Base-by-base conservation (phyloP, 2,797 vertebrate genomes). In the Tenualosa thibaudeaui region DNA sequence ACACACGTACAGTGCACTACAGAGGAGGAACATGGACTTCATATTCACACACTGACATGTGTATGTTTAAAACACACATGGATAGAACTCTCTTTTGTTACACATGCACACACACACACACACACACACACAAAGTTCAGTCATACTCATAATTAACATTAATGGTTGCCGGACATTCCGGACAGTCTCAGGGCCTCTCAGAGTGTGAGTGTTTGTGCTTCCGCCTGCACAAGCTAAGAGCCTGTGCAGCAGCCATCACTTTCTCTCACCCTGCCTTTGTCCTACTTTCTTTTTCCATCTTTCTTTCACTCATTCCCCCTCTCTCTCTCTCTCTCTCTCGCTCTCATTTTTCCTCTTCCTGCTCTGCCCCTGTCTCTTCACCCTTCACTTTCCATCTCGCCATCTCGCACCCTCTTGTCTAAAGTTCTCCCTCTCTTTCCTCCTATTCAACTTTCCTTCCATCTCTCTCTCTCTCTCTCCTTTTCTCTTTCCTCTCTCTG, bases 341-440 rank as follows among this genome's bases (percentile, higher is more conserved):
- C 24, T 31, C 26, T 31, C 3, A 24, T 13, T n/a, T n/a, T 3
- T 10, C 58, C 58, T 62, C 58, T 62, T 22, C 17, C n/a, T 9
- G 9, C 5, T 24, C n/a, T 9, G 2, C 5, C 58, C 17, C 8
- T 19, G 6, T 24, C 22, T 62, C 9, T 19, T 19, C 9, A 31
- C 31, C 31, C 31, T 19, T 31, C 31, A 5, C 5, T 19, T 24
- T 9, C 17, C 24, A 78, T 15, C 60, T 26, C 81, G 37, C 68
- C 46, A 49, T 8, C 46, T 49, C 1, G 31, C 31, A 49, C 40
- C 54, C 81, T 78, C 60, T 58, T 51, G 46, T 75, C 3, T 83
- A 49, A 26, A 19, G 40, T 26, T 9, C 87, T 87, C 86, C 82
- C 49, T 84, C 86, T 86, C 87, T 88, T 82, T 86, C 51, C 37